These are phyloP conservation scores for Orchesellides sinensis DNA, from an alignment of 2,888 invertebrate genomes.

Conservation along the genomic window DNA sequence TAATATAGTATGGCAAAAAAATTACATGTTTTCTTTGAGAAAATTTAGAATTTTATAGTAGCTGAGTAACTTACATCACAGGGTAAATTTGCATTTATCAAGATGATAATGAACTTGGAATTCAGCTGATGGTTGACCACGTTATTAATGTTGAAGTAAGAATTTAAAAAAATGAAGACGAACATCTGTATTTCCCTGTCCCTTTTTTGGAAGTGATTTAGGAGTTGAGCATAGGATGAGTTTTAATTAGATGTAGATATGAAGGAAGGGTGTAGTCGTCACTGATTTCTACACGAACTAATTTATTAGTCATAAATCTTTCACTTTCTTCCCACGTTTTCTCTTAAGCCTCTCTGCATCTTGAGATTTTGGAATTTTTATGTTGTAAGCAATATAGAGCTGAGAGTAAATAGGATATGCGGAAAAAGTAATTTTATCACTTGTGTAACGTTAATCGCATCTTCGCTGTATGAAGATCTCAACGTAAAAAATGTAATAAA, in stretches of 20 bases:
- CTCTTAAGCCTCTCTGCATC: slow-evolving; percentile 2
- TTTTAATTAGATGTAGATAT: slow-evolving; percentile 56
- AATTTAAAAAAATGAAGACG: slow-evolving; percentile 15
- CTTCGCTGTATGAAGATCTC: slow-evolving; percentile 1
- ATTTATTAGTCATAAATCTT: slow-evolving; percentile 59
- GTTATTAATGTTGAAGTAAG: background rate
- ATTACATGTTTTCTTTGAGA: background rate
- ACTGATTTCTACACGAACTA: slow-evolving; percentile 51
- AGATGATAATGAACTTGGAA: background rate
- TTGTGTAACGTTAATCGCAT: slow-evolving; percentile 18
- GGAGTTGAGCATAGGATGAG: slow-evolving; percentile 58
- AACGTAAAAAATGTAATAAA: slow-evolving; percentile 5
- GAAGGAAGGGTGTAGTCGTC: slow-evolving; percentile 56
- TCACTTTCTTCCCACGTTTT: slow-evolving; percentile 57
- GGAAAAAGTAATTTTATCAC: slow-evolving; percentile 32
- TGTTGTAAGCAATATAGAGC: background rate
- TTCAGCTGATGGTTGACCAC: background rate
- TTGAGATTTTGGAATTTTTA: background rate
- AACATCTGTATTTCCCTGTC: slow-evolving; percentile 44
- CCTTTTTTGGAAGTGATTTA: slow-evolving; percentile 59
- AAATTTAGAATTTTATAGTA: background rate
- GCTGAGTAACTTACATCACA: background rate
- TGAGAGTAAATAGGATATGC: slow-evolving; percentile 10
- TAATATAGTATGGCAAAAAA: too few relatives aligned
- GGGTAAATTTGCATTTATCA: background rate